Percentiles rank a stretch among this genome's conserved stretches.
Conservation (phyloP, 1,140 invertebrate species). For the Dendrolimus punctatus region DNA sequence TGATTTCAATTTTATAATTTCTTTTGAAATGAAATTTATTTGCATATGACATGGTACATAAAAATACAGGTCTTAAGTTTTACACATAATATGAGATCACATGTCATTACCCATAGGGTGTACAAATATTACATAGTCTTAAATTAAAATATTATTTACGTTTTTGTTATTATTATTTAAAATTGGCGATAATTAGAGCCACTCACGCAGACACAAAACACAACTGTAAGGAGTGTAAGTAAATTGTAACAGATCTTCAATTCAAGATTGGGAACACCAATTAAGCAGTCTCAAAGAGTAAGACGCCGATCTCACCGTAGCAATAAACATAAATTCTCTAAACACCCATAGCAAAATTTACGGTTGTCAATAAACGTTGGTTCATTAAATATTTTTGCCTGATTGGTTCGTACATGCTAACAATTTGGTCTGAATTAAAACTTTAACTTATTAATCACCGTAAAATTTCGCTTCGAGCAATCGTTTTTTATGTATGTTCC, state of each 20-base stretch:
- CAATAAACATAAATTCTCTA: slow-evolving; percentile 50
- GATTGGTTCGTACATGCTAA: slow-evolving; percentile 30
- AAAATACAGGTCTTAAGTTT: too few species aligned
- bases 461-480: slow-evolving; percentile 14
- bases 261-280: slow-evolving; percentile 24
- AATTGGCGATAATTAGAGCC: too few species aligned
- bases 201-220: too few species aligned
- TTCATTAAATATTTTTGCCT: slow-evolving; percentile 47
- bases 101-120: too few species aligned
- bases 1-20: too few species aligned
- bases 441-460: slow-evolving; percentile 21
- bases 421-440: slow-evolving; percentile 32
- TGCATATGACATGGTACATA: too few species aligned
- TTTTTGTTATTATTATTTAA: too few species aligned
- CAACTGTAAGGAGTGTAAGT: not conserved
- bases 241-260: slow-evolving; percentile 11
- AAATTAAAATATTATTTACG: too few species aligned
- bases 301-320: slow-evolving; percentile 14
- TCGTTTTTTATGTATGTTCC: slow-evolving; percentile 10
- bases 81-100: too few species aligned
- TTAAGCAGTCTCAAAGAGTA: slow-evolving; percentile 29
- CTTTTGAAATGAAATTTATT: too few species aligned
- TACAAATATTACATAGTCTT: too few species aligned
- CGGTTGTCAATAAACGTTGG: slow-evolving; percentile 49
- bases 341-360: slow-evolving; percentile 44